phyloP scores from a whole-genome alignment of 2,113 vertebrate species.

The Hipposideros armiger region DNA sequence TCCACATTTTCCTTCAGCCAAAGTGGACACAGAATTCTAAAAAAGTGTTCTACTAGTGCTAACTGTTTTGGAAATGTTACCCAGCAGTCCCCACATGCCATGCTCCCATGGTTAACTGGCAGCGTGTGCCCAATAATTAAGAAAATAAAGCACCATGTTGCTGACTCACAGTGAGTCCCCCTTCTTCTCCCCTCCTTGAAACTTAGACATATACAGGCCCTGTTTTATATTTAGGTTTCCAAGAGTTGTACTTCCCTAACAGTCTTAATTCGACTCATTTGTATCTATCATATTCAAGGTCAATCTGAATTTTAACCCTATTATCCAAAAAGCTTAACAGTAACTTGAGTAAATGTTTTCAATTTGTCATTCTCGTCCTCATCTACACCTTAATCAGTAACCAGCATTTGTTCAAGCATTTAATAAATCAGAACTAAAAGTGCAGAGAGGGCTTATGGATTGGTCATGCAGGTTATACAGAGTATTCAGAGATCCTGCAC shows the following conservation, averaged over 20 bases:
- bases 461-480: not conserved
- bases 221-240: conserved; percentile 56
- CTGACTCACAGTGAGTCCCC: not conserved
- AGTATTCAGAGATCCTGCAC: not conserved
- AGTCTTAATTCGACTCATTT: conserved; percentile 41
- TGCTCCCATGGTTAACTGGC: conserved; percentile 22
- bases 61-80: conserved; percentile 60
- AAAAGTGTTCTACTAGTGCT: conserved; percentile 13
- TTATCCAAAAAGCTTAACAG: not conserved
- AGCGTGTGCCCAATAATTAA: conserved; percentile 44
- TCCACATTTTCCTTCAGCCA: conserved; percentile 1
- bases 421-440: conserved; percentile 17
- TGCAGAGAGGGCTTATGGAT: not conserved
- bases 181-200: not conserved
- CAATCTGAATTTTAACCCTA: conserved; percentile 21
- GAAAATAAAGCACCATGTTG: conserved; percentile 55
- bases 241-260: conserved; percentile 15
- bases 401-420: not conserved
- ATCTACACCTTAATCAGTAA: not conserved
- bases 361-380: not conserved
- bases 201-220: not conserved
- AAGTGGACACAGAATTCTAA: conserved; percentile 47
- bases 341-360: not conserved
- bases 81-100: not conserved
- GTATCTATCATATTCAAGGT: not conserved